These are phyloP conservation scores for Doryteuthis pealeii DNA, from an alignment of 1,140 invertebrate species.

Conservation along the genomic window DNA sequence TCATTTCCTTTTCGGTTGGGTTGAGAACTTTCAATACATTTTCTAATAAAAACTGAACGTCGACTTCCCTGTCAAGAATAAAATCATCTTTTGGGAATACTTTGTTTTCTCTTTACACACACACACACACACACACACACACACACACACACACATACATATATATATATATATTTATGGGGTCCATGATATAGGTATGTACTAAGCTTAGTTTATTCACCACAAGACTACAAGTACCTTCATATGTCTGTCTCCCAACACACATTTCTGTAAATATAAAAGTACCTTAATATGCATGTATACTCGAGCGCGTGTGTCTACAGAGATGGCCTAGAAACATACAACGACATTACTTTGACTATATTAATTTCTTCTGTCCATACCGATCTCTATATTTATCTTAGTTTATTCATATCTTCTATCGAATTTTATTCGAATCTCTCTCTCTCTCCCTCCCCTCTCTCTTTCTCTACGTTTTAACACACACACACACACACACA, in stretches of 20 bases:
- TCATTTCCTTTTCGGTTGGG: too few relatives aligned
- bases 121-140: slow-evolving; percentile 9
- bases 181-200: too few relatives aligned
- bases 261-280: neutral
- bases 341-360: neutral
- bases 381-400: neutral
- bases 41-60: too few relatives aligned
- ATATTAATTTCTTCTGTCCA: neutral
- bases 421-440: neutral
- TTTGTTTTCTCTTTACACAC: neutral
- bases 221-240: too few relatives aligned
- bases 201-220: too few relatives aligned
- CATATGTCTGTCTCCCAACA: neutral
- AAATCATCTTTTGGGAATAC: too few relatives aligned
- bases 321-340: neutral
- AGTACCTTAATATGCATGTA: neutral
- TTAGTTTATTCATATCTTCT: neutral
- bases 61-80: too few relatives aligned
- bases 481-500: too few relatives aligned
- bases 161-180: neutral
- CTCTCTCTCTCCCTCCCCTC: too few relatives aligned
- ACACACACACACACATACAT: slow-evolving; percentile 1
- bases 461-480: too few relatives aligned
- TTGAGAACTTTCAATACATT: too few relatives aligned
- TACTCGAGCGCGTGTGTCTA: neutral